Evolutionary conservation across 1,140 invertebrate species (phyloP), one percentile per base, ranked within the genome.

Genomic region (Lanistes nyassanus): DNA sequence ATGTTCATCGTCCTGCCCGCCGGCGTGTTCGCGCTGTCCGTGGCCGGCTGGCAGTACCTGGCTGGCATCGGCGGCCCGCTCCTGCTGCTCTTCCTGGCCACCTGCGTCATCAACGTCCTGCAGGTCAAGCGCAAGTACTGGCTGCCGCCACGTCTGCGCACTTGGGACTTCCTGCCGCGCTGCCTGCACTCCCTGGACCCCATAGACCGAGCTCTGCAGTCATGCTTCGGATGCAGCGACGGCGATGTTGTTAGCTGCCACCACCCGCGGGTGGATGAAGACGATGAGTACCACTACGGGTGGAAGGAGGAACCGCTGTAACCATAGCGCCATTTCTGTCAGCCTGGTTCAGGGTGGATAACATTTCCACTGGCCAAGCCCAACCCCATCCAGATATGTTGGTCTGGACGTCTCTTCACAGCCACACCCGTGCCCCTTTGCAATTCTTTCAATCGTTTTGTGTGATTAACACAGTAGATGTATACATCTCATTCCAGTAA

Each of bases 1-100:
- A 89, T 92, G 82, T 93, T 93, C 79, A 78, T 92, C 31, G 3
- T 91, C 0, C 64, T 92, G 3, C 92, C 92, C 0, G 51, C 75
- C 2, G 56, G 88, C 0, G 84, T 91, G 4, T 91, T 92, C 75
- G 85, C 81, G 2, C 80, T 92, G 1, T 91, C 86, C 0, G 29
- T 86, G 3, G 81, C 82, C n/a, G 87, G 87, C 26, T 83, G 79
- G 80, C 65, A 80, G 16, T 85, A 82, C 39, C 75, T 88, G 31
- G 76, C 78, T 1, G 81, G 72, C 5, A 80, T 88, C 16, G 76
- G 79, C 3, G 81, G 81, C 0, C 82, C 82, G 0, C 7, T 87
- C 3, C 70, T 82, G 0, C 23, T 82, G 7, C n/a, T 85, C 21
- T 64, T 87, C n/a, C 26, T 85, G 9, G 23, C 81, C 7, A 56